Evolutionary conservation across 2,797 vertebrate species (phyloP).

Genomic region (Babyrousa celebensis): DNA sequence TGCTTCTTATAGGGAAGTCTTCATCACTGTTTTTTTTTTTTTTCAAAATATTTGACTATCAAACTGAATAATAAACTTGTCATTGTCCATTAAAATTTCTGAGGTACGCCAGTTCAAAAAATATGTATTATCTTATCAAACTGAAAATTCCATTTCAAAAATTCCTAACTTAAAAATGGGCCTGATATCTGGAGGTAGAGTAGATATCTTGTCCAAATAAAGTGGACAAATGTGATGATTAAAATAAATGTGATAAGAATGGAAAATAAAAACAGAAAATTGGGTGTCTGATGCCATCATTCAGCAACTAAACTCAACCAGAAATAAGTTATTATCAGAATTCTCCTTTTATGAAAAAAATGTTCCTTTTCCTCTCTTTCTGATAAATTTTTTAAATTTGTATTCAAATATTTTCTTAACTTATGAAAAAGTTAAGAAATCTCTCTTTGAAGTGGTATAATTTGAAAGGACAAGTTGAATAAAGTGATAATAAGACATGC

Average conservation of each 20-base stretch:
- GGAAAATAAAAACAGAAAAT: background rate
- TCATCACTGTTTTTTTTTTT: background rate
- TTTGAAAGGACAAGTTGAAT: background rate
- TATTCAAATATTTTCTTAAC: background rate
- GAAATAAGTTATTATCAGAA: background rate
- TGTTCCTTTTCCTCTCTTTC: background rate
- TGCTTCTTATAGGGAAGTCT: background rate
- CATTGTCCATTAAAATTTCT: background rate
- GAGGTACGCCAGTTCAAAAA: background rate
- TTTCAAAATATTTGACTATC: conserved; percentile 14
- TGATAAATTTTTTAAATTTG: background rate
- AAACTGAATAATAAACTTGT: background rate
- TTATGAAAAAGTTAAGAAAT: background rate
- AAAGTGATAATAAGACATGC: background rate
- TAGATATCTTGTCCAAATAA: background rate
- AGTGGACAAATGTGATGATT: background rate
- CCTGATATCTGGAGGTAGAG: background rate
- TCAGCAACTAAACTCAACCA: background rate
- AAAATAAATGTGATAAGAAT: background rate
- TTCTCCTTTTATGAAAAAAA: background rate
- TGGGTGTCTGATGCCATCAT: background rate
- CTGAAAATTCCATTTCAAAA: background rate
- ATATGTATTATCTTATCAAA: background rate
- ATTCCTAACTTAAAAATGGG: background rate
- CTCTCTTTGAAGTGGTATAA: background rate